Evolutionary conservation across 2,797 vertebrate species (phyloP).

Genomic region (Fratercula arctica): DNA sequence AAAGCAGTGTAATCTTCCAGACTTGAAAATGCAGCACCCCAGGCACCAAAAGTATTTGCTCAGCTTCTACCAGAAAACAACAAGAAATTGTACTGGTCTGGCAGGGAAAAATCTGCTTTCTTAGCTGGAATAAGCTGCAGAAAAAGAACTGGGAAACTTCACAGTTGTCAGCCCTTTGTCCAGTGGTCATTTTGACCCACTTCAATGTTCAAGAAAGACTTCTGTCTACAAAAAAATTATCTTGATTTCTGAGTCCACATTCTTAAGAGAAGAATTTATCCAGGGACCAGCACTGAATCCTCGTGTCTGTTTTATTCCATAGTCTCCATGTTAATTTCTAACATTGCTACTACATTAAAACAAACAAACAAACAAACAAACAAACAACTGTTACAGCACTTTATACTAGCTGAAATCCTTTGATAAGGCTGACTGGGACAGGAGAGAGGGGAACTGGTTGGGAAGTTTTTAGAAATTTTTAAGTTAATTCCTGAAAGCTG

Average conservation of each 20-base stretch:
- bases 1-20: background rate
- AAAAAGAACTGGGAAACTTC: background rate
- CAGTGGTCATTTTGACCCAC: background rate
- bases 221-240: background rate
- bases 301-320: background rate
- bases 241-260: background rate
- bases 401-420: background rate
- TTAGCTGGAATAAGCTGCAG: background rate
- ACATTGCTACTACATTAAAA: background rate
- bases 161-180: background rate
- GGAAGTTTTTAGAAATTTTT: background rate
- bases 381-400: background rate
- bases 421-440: background rate
- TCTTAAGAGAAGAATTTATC: background rate
- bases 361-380: background rate
- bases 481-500: background rate
- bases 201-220: background rate
- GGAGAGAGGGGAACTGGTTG: background rate
- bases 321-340: background rate
- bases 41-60: background rate
- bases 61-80: background rate
- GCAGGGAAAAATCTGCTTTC: background rate
- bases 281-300: background rate
- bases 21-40: background rate
- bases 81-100: background rate